Base-by-base conservation (phyloP, 2,113 vertebrate genomes). In the Hypomesus transpacificus region DNA sequence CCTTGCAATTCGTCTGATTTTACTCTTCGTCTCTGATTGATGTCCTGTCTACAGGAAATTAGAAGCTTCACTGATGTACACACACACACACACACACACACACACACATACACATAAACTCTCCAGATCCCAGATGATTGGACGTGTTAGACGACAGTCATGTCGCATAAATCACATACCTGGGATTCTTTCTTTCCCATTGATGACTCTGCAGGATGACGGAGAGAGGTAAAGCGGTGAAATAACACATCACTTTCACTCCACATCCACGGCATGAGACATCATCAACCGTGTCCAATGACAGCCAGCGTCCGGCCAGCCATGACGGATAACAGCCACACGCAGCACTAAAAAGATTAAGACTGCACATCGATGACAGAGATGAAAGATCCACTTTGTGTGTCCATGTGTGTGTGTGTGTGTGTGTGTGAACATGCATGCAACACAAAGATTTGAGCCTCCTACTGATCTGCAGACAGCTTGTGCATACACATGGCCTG, bases 41-140 rank as follows among this genome's bases (percentile, higher is more conserved):
- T 24, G 14, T 24, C 14, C 21, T 59, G 14, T 14, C 16, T 61
- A 5, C 22, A 61, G 59, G 59, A 26, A 26, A 61, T 28, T 18
- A 61, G 16, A 4, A 61, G 24, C 24, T 11, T 8, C 31, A 64
- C 61, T 7, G 7, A 64, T 18, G 17, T 31, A 39, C 17, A 1
- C 61, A n/a, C 61, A 5, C 26, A 31, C 60, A 62, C 60, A 31
- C 60, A 17, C 60, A n/a, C n/a, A n/a, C n/a, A n/a, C n/a, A n/a
- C n/a, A 34, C 61, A 63, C 61, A 63, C 61, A 63, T 6, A 18
- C 31, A 26, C 28, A 17, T 13, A 9, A 9, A 46, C 39, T 46
- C 39, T 46, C 39, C 39, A 8, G 39, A 46, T 46, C 39, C 39
- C 39, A 9, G 39, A 9, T 46, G 39, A 46, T 11, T 46, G 39